A percentile compares a stretch with the other conserved stretches of the same genome.
These are phyloP conservation scores for Todiramphus chloris DNA, from an alignment of 2,113 vertebrate species.

Conservation along the genomic window DNA sequence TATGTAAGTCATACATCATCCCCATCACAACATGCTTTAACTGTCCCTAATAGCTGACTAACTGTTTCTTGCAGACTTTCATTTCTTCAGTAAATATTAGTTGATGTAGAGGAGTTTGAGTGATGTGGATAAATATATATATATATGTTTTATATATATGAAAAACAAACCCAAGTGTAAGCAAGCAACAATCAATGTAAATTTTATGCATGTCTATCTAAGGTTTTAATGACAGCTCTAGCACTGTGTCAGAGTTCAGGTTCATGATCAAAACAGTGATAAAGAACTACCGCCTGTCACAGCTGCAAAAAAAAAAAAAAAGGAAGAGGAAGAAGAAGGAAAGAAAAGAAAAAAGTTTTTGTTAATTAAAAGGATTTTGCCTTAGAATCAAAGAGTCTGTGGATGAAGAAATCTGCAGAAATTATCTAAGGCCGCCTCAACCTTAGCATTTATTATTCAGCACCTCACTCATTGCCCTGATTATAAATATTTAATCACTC, in stretches of 20 bases:
- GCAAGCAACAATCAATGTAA: background rate
- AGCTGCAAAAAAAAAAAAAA: background rate
- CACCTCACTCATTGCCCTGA: conserved; percentile 85
- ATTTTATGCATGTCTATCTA: background rate
- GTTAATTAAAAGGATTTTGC: conserved; percentile 75
- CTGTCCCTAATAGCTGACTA: background rate
- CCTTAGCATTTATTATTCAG: conserved; percentile 90
- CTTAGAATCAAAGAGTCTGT: conserved; percentile 72
- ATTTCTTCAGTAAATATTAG: background rate
- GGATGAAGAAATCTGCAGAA: conserved; percentile 81
- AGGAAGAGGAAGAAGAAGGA: background rate
- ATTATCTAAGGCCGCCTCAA: conserved; percentile 85
- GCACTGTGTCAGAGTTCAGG: background rate
- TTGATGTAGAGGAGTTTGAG: background rate
- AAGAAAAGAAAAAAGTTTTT: conserved; percentile 26
- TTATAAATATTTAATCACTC: conserved; percentile 94
- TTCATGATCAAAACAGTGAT: conserved; percentile 32
- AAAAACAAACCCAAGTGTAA: background rate
- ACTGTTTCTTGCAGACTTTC: background rate
- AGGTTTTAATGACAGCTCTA: background rate
- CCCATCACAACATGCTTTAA: background rate
- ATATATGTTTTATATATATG: background rate
- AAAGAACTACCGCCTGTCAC: conserved; percentile 47
- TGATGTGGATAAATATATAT: background rate
- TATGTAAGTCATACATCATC: background rate